A percentile compares a stretch with the other conserved stretches of the same genome.
Conservation (phyloP, 2,888 invertebrate species). For the Drosophila formosana region DNA sequence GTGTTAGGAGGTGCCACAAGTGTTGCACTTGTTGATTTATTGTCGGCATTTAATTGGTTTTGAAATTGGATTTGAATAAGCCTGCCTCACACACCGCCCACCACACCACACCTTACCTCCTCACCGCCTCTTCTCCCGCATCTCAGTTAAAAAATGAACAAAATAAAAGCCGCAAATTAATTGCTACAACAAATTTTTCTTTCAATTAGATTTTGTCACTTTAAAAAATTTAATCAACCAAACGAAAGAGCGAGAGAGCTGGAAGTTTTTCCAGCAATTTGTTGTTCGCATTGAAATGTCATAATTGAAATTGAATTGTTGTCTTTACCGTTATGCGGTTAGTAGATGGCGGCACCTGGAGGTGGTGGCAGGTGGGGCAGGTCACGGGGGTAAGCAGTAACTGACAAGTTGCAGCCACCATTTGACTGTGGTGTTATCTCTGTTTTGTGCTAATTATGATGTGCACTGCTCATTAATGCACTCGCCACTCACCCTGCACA, state of each 20-base stretch:
- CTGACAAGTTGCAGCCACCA: conserved; percentile 56
- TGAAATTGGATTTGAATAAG: conserved; percentile 73
- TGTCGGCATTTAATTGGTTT: conserved; percentile 79
- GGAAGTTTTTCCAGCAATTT: conserved; percentile 35
- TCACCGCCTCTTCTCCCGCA: neutral
- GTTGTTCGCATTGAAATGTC: conserved; percentile 80
- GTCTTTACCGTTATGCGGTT: conserved; percentile 66
- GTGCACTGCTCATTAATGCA: conserved; percentile 37
- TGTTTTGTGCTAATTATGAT: conserved; percentile 72
- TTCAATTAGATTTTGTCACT: conserved; percentile 75
- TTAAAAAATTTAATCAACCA: conserved; percentile 30
- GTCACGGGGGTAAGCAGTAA: neutral
- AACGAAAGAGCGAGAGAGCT: neutral
- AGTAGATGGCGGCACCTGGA: neutral
- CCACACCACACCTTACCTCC: neutral
- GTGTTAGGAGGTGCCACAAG: conserved; percentile 66
- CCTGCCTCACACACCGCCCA: conserved; percentile 22
- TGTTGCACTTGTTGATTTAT: conserved; percentile 81
- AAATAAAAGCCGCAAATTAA: conserved; percentile 48
- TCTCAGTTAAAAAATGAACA: neutral
- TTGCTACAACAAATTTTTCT: conserved; percentile 71
- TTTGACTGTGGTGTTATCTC: conserved; percentile 61
- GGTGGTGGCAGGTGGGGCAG: conserved; percentile 10
- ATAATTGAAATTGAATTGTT: conserved; percentile 79
- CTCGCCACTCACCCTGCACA: conserved; percentile 20